Evolutionary conservation across 2,113 vertebrate species (phyloP).

Genomic region (Salvelinus alpinus): DNA sequence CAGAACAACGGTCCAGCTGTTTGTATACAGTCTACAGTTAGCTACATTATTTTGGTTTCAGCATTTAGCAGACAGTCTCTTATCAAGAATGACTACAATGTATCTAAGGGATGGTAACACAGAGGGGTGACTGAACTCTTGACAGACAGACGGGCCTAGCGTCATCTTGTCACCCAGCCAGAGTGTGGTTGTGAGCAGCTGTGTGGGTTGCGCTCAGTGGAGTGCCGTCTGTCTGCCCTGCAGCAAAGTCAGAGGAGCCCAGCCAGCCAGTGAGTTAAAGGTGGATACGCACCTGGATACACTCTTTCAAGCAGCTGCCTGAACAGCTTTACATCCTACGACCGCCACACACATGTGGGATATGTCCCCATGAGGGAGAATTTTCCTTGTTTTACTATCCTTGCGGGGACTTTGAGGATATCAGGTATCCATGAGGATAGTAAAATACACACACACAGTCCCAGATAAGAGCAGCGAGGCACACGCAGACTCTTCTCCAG

Average conservation of each 20-base stretch:
- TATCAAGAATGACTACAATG: neutral
- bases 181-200: neutral
- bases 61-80: too few species aligned
- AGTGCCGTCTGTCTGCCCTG: neutral
- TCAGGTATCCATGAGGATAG: too few species aligned
- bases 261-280: neutral
- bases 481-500: conserved; percentile 61
- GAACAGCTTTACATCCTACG: conserved; percentile 17
- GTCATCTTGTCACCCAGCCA: neutral
- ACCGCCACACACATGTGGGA: conserved; percentile 12
- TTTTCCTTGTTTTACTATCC: too few species aligned
- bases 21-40: too few species aligned
- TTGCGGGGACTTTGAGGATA: too few species aligned
- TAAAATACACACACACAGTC: conserved; percentile 14
- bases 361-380: too few species aligned
- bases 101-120: neutral
- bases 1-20: neutral
- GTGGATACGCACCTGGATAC: conserved; percentile 39
- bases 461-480: conserved; percentile 72
- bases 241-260: conserved; percentile 11
- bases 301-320: conserved; percentile 10
- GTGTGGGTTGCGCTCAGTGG: neutral
- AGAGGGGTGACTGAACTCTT: neutral
- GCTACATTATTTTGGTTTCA: too few species aligned
- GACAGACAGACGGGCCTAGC: neutral